These are phyloP conservation scores for Plagodis dolabraria DNA, from an alignment of 2,888 invertebrate species.

Conservation along the genomic window DNA sequence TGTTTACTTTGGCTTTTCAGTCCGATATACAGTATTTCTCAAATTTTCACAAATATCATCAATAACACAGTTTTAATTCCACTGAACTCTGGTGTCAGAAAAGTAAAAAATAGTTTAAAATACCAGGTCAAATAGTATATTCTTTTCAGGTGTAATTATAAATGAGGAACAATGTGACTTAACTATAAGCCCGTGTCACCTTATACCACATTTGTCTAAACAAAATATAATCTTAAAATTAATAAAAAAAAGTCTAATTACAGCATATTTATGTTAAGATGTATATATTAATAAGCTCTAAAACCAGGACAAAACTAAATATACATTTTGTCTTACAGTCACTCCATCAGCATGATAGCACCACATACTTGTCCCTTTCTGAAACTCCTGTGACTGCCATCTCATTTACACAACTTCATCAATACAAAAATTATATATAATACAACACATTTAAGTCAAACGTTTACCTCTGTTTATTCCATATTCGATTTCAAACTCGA, in stretches of 20 bases:
- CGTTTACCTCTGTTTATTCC: slow-evolving; percentile 13
- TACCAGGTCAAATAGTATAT: slow-evolving; percentile 59
- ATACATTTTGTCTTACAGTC: slow-evolving; percentile 73
- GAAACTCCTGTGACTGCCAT: slow-evolving; percentile 19
- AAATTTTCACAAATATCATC: slow-evolving; percentile 74
- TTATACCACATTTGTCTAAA: slow-evolving; percentile 50
- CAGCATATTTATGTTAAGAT: slow-evolving; percentile 76
- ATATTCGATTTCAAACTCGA: slow-evolving; percentile 7
- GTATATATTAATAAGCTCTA: slow-evolving; percentile 83
- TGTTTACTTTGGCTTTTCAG: slow-evolving; percentile 85
- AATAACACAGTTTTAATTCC: slow-evolving; percentile 76
- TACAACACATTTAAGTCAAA: slow-evolving; percentile 10
- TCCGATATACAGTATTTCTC: slow-evolving; percentile 82
- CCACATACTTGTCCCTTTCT: slow-evolving; percentile 63
- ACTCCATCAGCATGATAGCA: slow-evolving; percentile 75
- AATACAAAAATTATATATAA: slow-evolving; percentile 23
- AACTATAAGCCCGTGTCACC: slow-evolving; percentile 34
- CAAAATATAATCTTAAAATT: slow-evolving; percentile 75
- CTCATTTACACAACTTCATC: slow-evolving; percentile 30
- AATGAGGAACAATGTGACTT: slow-evolving; percentile 46
- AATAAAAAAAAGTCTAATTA: slow-evolving; percentile 75
- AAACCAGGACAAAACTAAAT: slow-evolving; percentile 80
- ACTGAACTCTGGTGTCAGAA: slow-evolving; percentile 70
- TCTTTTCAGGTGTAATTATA: slow-evolving; percentile 59
- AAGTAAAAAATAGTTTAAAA: slow-evolving; percentile 64